phyloP scores from a whole-genome alignment of 2,888 invertebrate genomes.

The Drosophila diplacantha region DNA sequence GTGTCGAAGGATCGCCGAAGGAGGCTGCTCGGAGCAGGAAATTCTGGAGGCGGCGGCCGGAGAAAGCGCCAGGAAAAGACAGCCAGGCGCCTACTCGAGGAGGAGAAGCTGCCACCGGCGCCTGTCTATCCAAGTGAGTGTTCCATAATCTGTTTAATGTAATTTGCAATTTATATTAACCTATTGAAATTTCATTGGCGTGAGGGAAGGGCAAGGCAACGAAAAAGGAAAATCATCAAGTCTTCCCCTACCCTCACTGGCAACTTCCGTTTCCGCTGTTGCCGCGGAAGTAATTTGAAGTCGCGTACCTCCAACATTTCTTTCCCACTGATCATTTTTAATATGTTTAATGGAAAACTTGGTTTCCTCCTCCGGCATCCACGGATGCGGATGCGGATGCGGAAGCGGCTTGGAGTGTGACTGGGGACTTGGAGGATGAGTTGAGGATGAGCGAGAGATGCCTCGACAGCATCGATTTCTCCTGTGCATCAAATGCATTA shows the following conservation, averaged over 20 bases:
- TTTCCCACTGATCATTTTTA: conserved; percentile 32
- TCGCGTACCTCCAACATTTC: conserved; percentile 26
- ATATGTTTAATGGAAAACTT: conserved; percentile 46
- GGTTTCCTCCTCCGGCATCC: conserved; percentile 16
- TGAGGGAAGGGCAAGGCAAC: conserved; percentile 1
- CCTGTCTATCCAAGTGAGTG: conserved; percentile 17
- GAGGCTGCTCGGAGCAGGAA: conserved; percentile 4
- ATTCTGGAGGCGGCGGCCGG: background rate
- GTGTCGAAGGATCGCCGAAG: conserved; percentile 37
- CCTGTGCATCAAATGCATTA: conserved; percentile 45
- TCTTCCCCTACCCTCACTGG: background rate
- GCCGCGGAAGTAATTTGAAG: conserved; percentile 51
- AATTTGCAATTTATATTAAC: conserved; percentile 71
- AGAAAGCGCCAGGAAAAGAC: conserved; percentile 5
- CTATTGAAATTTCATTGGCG: conserved; percentile 62
- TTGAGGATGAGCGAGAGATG: conserved; percentile 17
- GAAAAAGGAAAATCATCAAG: conserved; percentile 3
- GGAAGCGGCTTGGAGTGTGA: conserved; percentile 20
- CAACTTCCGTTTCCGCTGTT: conserved; percentile 47
- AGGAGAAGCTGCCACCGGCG: background rate
- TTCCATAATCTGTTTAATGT: conserved; percentile 67
- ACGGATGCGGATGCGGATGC: conserved; percentile 15
- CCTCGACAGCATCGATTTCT: conserved; percentile 55
- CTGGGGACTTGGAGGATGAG: conserved; percentile 12
- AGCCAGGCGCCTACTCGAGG: background rate